Evolutionary conservation across 2,888 invertebrate species (phyloP), one percentile per base, ranked within the genome.

Genomic region (Cryptops parisi): DNA sequence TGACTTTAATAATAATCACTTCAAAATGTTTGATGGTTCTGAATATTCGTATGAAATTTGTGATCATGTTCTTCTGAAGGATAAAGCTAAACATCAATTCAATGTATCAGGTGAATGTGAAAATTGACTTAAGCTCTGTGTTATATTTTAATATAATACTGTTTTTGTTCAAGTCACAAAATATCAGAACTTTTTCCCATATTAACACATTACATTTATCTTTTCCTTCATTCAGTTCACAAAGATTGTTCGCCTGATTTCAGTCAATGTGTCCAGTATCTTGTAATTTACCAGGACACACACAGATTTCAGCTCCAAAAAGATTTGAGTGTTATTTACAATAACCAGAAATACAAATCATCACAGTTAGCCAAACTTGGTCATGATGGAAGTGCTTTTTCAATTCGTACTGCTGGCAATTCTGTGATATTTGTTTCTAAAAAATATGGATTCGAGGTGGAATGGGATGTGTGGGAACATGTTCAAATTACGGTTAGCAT

Each of bases 1-100:
- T n/a, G n/a, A n/a, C n/a, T n/a, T n/a, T n/a, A n/a, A n/a, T n/a
- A n/a, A n/a, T n/a, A n/a, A n/a, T n/a, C n/a, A n/a, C n/a, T 80
- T 88, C 64, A 79, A 75, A 58, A 87, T 87, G 0, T 88, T 89
- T 63, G 88, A 88, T 65, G 79, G 79, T 17, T 73, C 78, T 0
- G 80, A 83, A 63, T 86, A 80, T 65, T 83, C 84, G 61, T 84
- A 82, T 61, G 84, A 86, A 60, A 76, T 83, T 17, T 89, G 88
- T 67, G 80, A 81, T 70, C 87, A 89, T 66, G 76, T 84, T 44
- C 68, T 85, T 40, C 83, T 81, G 0, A 72, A 82, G 54, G 84
- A 87, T 66, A 73, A 79, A 60, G 69, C 74, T 9, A 70, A 75
- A 56, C 74, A 78, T 45, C 73, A 78, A 38, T 89, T 87, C 85